Conservation (phyloP, 2,113 vertebrate genomes). For the Callipepla californica region DNA sequence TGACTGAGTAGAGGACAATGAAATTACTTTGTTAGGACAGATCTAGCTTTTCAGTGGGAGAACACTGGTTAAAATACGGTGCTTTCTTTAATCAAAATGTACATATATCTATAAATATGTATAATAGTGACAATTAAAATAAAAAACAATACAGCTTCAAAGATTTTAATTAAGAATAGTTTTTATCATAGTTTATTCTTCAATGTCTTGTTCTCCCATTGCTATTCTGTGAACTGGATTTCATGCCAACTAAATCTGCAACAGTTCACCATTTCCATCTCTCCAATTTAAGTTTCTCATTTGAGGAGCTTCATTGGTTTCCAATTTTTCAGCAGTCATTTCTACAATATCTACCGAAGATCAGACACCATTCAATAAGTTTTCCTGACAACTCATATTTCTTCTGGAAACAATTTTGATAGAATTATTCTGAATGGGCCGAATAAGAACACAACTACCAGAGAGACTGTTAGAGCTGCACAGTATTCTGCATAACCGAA, state of each 20-base stretch:
- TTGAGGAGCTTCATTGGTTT: background rate
- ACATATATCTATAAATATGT: background rate
- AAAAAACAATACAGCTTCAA: background rate
- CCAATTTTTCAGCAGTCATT: conserved; percentile 5
- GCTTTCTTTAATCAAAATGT: background rate
- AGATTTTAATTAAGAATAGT: background rate
- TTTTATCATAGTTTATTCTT: background rate
- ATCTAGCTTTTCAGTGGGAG: background rate
- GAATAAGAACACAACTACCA: background rate
- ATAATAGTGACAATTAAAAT: background rate
- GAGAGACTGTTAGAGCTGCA: background rate
- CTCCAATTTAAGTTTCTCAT: background rate
- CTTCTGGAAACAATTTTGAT: background rate
- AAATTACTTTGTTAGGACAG: background rate
- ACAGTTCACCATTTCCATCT: background rate
- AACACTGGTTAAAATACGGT: background rate
- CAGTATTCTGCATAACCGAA: background rate
- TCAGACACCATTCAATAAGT: background rate
- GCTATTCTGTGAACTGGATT: background rate
- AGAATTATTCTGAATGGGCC: background rate
- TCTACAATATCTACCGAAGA: background rate
- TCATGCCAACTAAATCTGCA: background rate
- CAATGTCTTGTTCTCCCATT: background rate
- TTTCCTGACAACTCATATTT: background rate
- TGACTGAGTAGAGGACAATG: background rate